Base-by-base conservation (phyloP, 2,888 invertebrate genomes). In the Troides aeacus region DNA sequence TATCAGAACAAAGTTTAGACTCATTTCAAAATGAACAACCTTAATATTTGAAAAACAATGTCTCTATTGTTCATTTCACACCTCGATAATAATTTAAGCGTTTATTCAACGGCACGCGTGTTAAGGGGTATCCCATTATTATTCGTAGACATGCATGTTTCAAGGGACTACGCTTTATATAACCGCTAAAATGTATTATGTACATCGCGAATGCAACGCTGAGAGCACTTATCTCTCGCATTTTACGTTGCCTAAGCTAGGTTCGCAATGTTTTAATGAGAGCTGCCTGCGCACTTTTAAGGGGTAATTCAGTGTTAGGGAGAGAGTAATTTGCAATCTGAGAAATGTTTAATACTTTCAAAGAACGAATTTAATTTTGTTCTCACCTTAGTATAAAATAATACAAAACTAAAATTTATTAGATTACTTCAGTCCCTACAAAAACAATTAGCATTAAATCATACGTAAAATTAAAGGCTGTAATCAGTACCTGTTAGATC, bases 101-200 rank as follows among this genome's bases (percentile, higher is more conserved):
- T 81, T 86, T 89, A 90, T 90, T 88, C 90, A 77, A 72, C 76
- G 83, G 80, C 90, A 90, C 87, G 90, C 79, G 79, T 83, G 79
- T 62, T 77, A 79, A 76, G 72, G 72, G 72, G 71, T 72, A 76
- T 75, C 77, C 76, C 85, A 81, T 85, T 83, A 89, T 90, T 90
- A 91, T 91, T 90, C 90, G 79, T 74, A 80, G 87, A 82, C 90
- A 90, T 89, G 90, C 81, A 83, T 83, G 81, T 78, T 81, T 78
- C 77, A 76, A 78, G 82, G 74, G 77, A 75, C 67, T 76, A 75
- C 74, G 76, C 74, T 56, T 71, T 70, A 64, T 64, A 70, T 62
- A 69, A 67, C 46, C 66, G 57, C 61, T 64, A 60, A 64, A 62
- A 71, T 62, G 64, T 66, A 66, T 71, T 67, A 68, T 70, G 64